Evolutionary conservation across 2,888 invertebrate species (phyloP), one percentile per base, ranked within the genome.

Genomic region (Diarsia mendica): DNA sequence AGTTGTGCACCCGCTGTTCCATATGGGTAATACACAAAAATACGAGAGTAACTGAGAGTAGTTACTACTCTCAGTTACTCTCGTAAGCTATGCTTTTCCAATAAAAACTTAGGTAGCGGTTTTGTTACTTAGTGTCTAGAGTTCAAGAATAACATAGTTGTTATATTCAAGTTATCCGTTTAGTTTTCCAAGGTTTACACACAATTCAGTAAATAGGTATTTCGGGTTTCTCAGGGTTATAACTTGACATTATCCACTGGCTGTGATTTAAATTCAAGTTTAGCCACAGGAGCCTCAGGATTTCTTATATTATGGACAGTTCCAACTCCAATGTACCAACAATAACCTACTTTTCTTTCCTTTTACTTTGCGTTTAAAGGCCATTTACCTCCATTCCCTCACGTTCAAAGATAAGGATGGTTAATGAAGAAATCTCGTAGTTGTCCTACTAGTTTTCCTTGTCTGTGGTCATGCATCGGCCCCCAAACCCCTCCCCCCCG

Each of bases 381-480:
- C 58, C 58, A 66, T 87, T 75, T 65, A 67, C 68, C 72, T 75
- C 28, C 71, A 86, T 80, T 61, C 74, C 76, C 49, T 71, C 77
- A 76, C 84, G 77, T 80, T 55, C 48, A 39, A 48, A 75, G 70
- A 75, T 74, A 76, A 76, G 67, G 73, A 58, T 73, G 66, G 60
- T 65, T 64, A 71, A 71, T 75, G 66, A 77, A 80, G 85, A 73
- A 78, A 76, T 74, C 46, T 61, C 55, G 15, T 39, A 78, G 75
- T 82, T 82, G 72, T 71, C 65, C 69, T 88, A 76, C 86, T 87
- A 67, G 63, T 82, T 78, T 84, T 77, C 84, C 83, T 83, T 49
- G 73, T 71, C 64, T 66, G 76, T 79, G 77, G 61, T 80, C 76
- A 77, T 86, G 82, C 85, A 82, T 71, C 77, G 82, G 75, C 75